phyloP scores from a whole-genome alignment of 2,113 vertebrate species.

The Psettodes erumei region DNA sequence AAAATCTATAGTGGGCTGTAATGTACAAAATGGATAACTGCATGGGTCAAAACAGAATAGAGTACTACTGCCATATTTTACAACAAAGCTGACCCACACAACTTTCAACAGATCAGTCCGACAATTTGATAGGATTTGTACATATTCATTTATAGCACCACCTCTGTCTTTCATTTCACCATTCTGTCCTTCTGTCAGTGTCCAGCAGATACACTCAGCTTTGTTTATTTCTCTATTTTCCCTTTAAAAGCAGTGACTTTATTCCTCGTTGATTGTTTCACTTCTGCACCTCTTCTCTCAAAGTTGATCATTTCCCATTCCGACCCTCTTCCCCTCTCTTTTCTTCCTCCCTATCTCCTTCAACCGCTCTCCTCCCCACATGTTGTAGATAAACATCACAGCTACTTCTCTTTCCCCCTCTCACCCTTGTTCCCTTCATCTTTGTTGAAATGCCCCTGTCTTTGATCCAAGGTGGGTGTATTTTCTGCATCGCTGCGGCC shows the following conservation, averaged over 20 bases:
- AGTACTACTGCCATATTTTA: slow-evolving; percentile 1
- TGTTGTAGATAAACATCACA: slow-evolving; percentile 2
- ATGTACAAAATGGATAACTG: not conserved
- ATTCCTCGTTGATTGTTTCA: not conserved
- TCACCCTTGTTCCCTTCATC: not conserved
- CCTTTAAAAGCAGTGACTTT: not conserved
- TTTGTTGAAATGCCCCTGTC: slow-evolving; percentile 4
- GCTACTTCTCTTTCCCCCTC: slow-evolving; percentile 46
- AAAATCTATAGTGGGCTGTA: not conserved
- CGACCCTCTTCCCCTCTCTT: not conserved
- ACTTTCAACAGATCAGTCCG: not conserved
- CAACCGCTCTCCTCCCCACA: not conserved
- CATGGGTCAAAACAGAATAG: not conserved
- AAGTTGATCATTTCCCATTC: not conserved
- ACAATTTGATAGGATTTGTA: not conserved
- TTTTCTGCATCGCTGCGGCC: slow-evolving; percentile 57
- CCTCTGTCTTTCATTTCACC: not conserved
- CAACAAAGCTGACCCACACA: not conserved
- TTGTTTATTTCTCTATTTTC: too few species aligned
- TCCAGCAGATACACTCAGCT: not conserved
- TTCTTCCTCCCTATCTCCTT: not conserved
- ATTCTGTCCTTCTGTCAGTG: not conserved
- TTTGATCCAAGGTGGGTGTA: slow-evolving; percentile 61
- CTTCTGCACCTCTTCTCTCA: not conserved
- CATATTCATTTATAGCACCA: not conserved